These are phyloP conservation scores for Papilio machaon DNA, from an alignment of 1,140 invertebrate species.

Conservation along the genomic window DNA sequence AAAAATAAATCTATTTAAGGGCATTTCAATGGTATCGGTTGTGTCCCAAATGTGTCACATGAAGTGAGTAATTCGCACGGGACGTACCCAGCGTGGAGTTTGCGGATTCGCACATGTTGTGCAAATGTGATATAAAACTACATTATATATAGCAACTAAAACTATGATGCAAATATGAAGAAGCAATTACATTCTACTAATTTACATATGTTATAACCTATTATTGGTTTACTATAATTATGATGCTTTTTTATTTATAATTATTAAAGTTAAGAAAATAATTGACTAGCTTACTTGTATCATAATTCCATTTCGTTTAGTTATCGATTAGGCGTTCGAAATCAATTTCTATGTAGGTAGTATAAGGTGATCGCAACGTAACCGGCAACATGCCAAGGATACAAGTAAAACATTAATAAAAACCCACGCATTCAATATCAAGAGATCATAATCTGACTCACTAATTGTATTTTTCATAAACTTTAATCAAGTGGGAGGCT, in stretches of 20 bases:
- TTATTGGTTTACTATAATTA: not conserved
- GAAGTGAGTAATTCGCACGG: slow-evolving; percentile 7
- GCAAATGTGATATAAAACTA: not conserved
- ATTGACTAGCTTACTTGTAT: not conserved
- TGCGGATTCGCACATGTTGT: slow-evolving; percentile 15
- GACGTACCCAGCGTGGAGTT: slow-evolving; percentile 15
- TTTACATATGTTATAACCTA: not conserved
- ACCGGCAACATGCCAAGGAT: not conserved
- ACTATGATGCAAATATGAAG: not conserved
- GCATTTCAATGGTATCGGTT: slow-evolving; percentile 12
- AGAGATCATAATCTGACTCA: slow-evolving; percentile 54
- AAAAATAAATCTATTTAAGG: slow-evolving; percentile 4
- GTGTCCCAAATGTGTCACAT: slow-evolving; percentile 32
- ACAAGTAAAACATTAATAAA: slow-evolving; percentile 29
- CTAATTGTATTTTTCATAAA: slow-evolving; percentile 65
- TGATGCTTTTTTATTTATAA: too few species aligned
- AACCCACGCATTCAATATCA: slow-evolving; percentile 44
- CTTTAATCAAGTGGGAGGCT: slow-evolving; percentile 60
- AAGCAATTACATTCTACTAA: not conserved
- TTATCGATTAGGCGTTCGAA: slow-evolving; percentile 22
- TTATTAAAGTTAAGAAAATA: too few species aligned
- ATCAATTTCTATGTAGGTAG: not conserved
- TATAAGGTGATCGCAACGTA: slow-evolving; percentile 1
- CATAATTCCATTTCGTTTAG: slow-evolving; percentile 19
- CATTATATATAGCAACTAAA: not conserved